Conservation (phyloP, 2,113 vertebrate species). For the Gnathonemus echidnorhynchus region DNA sequence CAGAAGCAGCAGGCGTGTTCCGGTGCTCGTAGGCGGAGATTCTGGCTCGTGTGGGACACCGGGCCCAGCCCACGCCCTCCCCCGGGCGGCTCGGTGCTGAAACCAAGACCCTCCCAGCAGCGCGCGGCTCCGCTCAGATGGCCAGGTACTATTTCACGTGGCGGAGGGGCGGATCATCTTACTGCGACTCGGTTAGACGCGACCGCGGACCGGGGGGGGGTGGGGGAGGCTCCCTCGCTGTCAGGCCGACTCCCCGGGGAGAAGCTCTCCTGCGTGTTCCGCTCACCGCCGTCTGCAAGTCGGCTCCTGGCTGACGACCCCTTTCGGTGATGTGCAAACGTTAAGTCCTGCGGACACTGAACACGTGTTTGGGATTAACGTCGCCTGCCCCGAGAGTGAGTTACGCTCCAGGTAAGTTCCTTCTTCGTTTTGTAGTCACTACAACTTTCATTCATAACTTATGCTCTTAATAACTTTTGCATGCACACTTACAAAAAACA, state of each 20-base stretch:
- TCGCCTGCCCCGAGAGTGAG: background rate
- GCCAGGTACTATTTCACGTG: background rate
- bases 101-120: background rate
- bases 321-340: background rate
- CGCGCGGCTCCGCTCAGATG: background rate
- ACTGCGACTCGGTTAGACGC: background rate
- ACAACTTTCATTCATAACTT: background rate
- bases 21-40: background rate
- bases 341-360: background rate
- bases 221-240: background rate
- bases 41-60: background rate
- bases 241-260: background rate
- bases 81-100: background rate
- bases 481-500: background rate
- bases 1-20: conserved; percentile 5
- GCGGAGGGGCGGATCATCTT: background rate
- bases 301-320: background rate
- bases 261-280: background rate
- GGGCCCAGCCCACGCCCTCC: background rate
- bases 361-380: background rate
- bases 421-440: background rate
- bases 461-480: background rate
- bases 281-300: background rate
- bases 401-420: background rate
- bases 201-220: background rate